A percentile compares a stretch with the other conserved stretches of the same genome.
These are phyloP conservation scores for Solenodon paradoxus DNA, from an alignment of 2,113 vertebrate genomes.

Conservation along the genomic window DNA sequence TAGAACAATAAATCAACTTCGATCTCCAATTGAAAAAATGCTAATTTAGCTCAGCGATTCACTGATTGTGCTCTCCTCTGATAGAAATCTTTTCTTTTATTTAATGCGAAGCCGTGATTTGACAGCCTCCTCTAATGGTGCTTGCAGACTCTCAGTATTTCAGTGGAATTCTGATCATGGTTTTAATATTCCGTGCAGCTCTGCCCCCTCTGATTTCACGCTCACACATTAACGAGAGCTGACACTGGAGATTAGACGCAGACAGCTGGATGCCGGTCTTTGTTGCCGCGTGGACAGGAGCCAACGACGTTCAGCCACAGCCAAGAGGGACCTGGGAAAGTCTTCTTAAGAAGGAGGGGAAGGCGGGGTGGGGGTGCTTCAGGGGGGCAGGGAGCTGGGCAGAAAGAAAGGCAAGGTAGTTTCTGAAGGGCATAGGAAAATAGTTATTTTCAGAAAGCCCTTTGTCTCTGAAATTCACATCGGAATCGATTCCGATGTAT, in stretches of 20 bases:
- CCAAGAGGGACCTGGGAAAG: slow-evolving; percentile 98
- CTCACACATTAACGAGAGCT: slow-evolving; percentile 99
- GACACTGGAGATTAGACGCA: slow-evolving; percentile 99
- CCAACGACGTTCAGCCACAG: slow-evolving; percentile 94
- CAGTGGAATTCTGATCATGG: slow-evolving; percentile 93
- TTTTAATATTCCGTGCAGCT: slow-evolving; percentile 96
- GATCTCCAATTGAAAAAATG: slow-evolving; percentile 89
- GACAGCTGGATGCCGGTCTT: slow-evolving; percentile 99
- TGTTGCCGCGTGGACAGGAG: slow-evolving; percentile 95
- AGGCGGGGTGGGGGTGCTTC: slow-evolving; percentile 35
- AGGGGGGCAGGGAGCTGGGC: slow-evolving; percentile 60
- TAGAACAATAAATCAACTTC: slow-evolving; percentile 88
- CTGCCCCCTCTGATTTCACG: slow-evolving; percentile 97
- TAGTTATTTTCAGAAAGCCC: slow-evolving; percentile 77
- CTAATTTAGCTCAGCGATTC: slow-evolving; percentile 84
- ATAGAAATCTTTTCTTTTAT: slow-evolving; percentile 85
- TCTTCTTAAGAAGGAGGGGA: slow-evolving; percentile 90
- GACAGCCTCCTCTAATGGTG: slow-evolving; percentile 83
- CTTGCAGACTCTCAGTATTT: slow-evolving; percentile 89
- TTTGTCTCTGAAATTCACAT: slow-evolving; percentile 80
- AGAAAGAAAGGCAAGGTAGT: slow-evolving; percentile 82
- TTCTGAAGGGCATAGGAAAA: slow-evolving; percentile 82
- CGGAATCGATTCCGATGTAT: slow-evolving; percentile 79
- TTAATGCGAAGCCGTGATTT: slow-evolving; percentile 83
- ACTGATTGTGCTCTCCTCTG: slow-evolving; percentile 84